Evolutionary conservation across 2,113 vertebrate species (phyloP).

Genomic region (Anthoscopus minutus): DNA sequence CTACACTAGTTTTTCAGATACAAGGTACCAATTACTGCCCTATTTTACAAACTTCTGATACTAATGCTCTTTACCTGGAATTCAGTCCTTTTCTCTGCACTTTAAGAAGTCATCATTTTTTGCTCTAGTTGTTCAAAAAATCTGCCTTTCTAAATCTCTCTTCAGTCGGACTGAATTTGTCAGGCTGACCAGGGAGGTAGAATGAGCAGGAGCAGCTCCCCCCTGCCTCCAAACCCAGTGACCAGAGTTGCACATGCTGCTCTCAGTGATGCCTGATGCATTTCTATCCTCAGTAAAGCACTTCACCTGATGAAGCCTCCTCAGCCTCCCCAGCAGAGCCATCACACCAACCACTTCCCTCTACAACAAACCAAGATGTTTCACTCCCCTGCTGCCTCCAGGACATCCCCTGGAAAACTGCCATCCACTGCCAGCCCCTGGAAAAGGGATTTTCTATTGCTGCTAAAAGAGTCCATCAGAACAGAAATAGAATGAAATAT

Average conservation of each 20-base stretch:
- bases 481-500: background rate
- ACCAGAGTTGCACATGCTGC: background rate
- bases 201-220: background rate
- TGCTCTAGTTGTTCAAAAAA: background rate
- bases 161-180: background rate
- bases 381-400: background rate
- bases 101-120: background rate
- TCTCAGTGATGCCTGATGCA: background rate
- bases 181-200: background rate
- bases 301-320: background rate
- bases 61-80: background rate
- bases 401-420: too few species aligned
- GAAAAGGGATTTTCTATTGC: background rate
- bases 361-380: background rate
- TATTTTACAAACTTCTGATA: background rate
- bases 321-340: background rate
- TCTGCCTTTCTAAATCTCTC: background rate
- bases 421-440: background rate
- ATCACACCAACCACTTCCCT: background rate
- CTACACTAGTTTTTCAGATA: background rate
- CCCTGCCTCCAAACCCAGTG: background rate
- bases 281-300: background rate
- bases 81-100: background rate
- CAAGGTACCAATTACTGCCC: background rate
- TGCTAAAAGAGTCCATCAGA: background rate